Base-by-base conservation (phyloP, 2,888 invertebrate species). In the Sinopyrophorus schimmeli region DNA sequence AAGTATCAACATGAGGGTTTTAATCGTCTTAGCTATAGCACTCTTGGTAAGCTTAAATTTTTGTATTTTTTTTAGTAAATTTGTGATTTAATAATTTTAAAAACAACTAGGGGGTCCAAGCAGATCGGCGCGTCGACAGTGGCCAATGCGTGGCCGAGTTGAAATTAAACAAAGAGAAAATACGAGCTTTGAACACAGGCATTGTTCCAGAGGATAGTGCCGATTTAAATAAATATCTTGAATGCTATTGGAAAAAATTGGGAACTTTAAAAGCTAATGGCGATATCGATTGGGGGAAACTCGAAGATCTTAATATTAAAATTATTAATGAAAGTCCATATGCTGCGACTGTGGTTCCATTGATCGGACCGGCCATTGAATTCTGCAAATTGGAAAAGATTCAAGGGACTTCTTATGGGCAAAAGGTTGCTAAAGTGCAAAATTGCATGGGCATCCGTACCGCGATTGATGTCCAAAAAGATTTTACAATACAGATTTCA, bases 161-260 rank as follows among this genome's bases (percentile, higher is more conserved):
- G n/a, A 28, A 12, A 4, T n/a, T 28, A 6, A 28, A 32, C 11
- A 32, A 32, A 32, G 18, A 17, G 11, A n/a, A 4, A 10, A 32
- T 32, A 11, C 1, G 1, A 2, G 16, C 15, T 11, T 4, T 32
- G 3, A 16, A 9, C 7, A 10, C 10, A 9, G 9, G 11, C 2
- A 2, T 3, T 3, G 1, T 16, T 4, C 18, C 32, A 2, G 32
- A 17, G 3, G 9, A 15, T 5, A 32, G 5, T 11, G 10, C 2
- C 2, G 32, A 32, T 10, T 32, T 32, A 3, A 32, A 32, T 20
- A 32, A 32, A 6, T 32, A 18, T 32, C 5, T 32, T 9, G 20
- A 10, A 10, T 32, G 32, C 7, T 32, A 15, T 17, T 32, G 32
- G 32, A 17, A 32, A 11, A 32, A 32, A 11, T 18, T 10, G n/a